Evolutionary conservation across 2,888 invertebrate genomes (phyloP).

Genomic region (Trachelus stipa): DNA sequence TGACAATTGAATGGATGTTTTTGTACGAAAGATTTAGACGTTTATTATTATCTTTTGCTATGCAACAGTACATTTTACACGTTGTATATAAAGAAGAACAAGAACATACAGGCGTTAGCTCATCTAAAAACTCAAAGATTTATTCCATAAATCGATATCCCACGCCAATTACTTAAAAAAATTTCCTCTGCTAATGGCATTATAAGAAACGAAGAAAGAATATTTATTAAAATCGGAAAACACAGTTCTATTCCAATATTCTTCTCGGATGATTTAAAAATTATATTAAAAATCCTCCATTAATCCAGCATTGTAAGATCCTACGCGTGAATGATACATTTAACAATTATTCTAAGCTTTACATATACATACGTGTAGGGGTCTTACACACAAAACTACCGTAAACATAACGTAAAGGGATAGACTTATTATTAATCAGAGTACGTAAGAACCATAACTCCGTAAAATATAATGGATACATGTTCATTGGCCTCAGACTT

Average conservation of each 20-base stretch:
- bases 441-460: too few relatives aligned
- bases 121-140: not conserved
- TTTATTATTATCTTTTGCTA: slow-evolving; percentile 25
- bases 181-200: not conserved
- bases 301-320: too few relatives aligned
- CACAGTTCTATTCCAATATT: not conserved
- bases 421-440: too few relatives aligned
- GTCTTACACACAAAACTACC: too few relatives aligned
- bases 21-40: slow-evolving; percentile 35
- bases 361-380: not conserved
- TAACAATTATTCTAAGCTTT: not conserved
- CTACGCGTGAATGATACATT: too few relatives aligned
- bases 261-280: not conserved
- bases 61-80: not conserved
- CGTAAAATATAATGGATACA: too few relatives aligned
- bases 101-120: not conserved
- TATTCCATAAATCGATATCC: not conserved
- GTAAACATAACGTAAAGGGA: too few relatives aligned
- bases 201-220: not conserved
- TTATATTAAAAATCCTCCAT: not conserved
- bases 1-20: slow-evolving; percentile 24
- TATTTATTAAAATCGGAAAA: not conserved
- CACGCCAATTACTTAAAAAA: not conserved
- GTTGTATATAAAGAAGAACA: not conserved
- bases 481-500: too few relatives aligned